These are phyloP conservation scores for Cisticola juncidis DNA, from an alignment of 2,113 vertebrate genomes.

Conservation along the genomic window DNA sequence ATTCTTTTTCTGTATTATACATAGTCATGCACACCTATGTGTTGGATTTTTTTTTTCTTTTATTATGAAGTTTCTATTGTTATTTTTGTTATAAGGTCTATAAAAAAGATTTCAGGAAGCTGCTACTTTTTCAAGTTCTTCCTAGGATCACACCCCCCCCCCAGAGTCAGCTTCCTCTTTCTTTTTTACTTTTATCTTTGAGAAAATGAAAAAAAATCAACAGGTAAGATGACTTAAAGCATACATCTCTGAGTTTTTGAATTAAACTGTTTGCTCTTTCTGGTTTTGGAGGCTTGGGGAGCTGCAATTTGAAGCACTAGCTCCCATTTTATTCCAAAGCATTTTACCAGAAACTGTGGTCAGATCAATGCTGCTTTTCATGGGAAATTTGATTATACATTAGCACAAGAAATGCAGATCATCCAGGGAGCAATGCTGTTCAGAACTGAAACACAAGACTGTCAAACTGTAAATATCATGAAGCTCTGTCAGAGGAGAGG, in stretches of 20 bases:
- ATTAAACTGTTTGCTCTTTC: background rate
- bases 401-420: background rate
- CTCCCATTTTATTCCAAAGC: background rate
- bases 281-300: background rate
- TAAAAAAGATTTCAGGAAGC: background rate
- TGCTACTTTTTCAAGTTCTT: background rate
- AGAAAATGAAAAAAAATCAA: background rate
- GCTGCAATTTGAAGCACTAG: background rate
- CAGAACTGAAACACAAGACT: background rate
- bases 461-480: background rate
- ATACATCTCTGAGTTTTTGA: background rate
- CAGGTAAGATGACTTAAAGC: background rate
- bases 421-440: accelerated
- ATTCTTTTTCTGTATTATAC: background rate
- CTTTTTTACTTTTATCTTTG: background rate
- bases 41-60: background rate
- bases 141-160: accelerated
- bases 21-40: background rate
- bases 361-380: background rate
- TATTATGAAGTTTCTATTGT: background rate
- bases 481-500: background rate
- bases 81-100: background rate
- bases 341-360: background rate
- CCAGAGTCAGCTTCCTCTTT: background rate
- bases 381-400: background rate